Evolutionary conservation across 2,113 vertebrate genomes (phyloP).

Genomic region (Anarrhichthys ocellatus): DNA sequence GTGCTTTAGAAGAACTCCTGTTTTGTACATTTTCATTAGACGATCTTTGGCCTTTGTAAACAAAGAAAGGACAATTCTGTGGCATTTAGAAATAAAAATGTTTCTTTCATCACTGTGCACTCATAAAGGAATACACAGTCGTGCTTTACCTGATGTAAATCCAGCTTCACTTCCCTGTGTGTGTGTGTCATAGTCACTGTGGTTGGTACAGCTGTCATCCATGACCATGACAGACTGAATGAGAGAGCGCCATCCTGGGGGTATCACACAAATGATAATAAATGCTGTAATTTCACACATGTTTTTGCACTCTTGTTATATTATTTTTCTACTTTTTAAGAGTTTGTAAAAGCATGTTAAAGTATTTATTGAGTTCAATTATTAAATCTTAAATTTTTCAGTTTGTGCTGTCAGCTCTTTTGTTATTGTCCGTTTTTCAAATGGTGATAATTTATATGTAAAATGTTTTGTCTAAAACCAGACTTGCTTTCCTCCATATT

Average conservation of each 20-base stretch:
- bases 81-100: neutral
- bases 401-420: neutral
- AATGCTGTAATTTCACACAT: neutral
- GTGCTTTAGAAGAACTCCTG: slow-evolving; percentile 35
- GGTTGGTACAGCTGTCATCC: slow-evolving; percentile 39
- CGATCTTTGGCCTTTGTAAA: slow-evolving; percentile 44
- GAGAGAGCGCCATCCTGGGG: slow-evolving; percentile 52
- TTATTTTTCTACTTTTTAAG: neutral
- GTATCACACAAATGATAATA: neutral
- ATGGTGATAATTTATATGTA: neutral
- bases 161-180: slow-evolving; percentile 39
- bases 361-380: neutral
- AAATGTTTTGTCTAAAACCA: neutral
- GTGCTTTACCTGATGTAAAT: slow-evolving; percentile 42
- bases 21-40: slow-evolving; percentile 4
- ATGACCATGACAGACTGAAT: slow-evolving; percentile 37
- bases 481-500: neutral
- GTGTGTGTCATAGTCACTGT: slow-evolving; percentile 54
- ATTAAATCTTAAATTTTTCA: neutral
- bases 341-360: neutral
- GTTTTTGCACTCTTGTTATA: neutral
- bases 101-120: neutral
- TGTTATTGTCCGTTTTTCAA: neutral
- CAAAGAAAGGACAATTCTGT: slow-evolving; percentile 6
- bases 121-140: neutral